phyloP scores from a whole-genome alignment of 2,888 invertebrate genomes.

The Stratiomys singularior region DNA sequence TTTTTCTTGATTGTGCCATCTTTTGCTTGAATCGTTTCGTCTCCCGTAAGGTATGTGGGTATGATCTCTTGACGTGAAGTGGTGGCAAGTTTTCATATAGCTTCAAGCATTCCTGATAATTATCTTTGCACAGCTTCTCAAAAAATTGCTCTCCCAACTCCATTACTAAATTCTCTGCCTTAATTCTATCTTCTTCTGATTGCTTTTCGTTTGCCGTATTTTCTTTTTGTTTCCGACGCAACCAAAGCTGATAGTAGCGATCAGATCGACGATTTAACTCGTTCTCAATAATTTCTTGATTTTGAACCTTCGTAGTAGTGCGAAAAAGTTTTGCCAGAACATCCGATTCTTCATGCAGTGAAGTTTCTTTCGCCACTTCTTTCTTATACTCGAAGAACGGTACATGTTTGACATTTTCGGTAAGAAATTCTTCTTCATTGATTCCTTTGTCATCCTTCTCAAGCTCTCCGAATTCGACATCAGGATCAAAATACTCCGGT shows the following conservation, averaged over 20 bases:
- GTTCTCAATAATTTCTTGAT: conserved; percentile 3
- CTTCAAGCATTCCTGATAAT: conserved; percentile 35
- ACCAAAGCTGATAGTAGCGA: conserved; percentile 17
- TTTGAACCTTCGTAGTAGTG: conserved; percentile 55
- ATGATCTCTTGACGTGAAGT: conserved; percentile 49
- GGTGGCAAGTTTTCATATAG: conserved; percentile 35
- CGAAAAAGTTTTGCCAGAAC: conserved; percentile 57
- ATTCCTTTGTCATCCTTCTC: background rate
- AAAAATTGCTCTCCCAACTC: conserved; percentile 42
- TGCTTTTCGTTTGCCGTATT: conserved; percentile 3
- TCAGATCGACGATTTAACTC: background rate
- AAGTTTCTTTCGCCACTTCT: background rate
- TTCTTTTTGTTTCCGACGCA: background rate
- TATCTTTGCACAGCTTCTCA: conserved; percentile 42
- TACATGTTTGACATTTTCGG: background rate
- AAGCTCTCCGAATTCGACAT: conserved; percentile 47
- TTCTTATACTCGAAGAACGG: background rate
- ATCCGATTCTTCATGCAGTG: background rate
- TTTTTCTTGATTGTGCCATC: conserved; percentile 58
- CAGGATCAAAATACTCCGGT: conserved; percentile 55
- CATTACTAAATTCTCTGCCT: conserved; percentile 23
- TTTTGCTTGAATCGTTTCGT: conserved; percentile 56
- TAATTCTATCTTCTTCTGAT: conserved; percentile 20
- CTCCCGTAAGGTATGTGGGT: conserved; percentile 60
- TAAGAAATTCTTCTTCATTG: background rate